Evolutionary conservation across 2,888 invertebrate species (phyloP), one percentile per base, ranked within the genome.

Genomic region (Caenorhabditis panamensis): DNA sequence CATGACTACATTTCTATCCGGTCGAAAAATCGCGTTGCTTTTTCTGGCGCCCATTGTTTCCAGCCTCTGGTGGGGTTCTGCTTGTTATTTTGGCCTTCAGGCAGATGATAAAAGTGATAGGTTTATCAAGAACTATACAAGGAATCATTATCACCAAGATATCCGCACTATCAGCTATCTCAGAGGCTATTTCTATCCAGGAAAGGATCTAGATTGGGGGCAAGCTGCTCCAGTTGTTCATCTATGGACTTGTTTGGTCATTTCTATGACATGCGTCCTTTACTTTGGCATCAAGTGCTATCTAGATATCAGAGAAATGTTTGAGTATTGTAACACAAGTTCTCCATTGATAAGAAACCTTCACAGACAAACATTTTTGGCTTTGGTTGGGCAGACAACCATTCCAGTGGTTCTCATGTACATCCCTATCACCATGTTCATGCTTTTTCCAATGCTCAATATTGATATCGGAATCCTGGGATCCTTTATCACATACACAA

Each of bases 321-420:
- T 77, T 16, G 49, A 44, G 5, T 51, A 41, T 5, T 47, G 62
- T 2, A 22, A 31, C 1, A 47, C 56, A 9, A 62, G 68, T 20
- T 68, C 67, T 0, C 37, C 20, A 0, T 31, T 54, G 8, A 76
- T 68, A 4, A 76, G 56, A n/a, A 47, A 44, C 13, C 68, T 76
- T 1, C 76, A 76, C 20, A 53, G 31, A 9, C 76, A 76, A 56
- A 62, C 68, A 18, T 76, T 76, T 62, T 28, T 68, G 20, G 76
- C 76, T 3, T 24, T 76, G 8, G 76, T 76, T 8, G 49, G 61
- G 13, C 76, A 76, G 49, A 76, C 76, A 1, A 44, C 68, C 47
- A 76, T 76, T 9, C 76, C 76, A 13, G 16, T 76, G 28, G 62
- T 76, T 8, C 22, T 76, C 5, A 76, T 76, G 76, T 76, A 76